Conservation (phyloP, 2,113 vertebrate genomes). For the Rhombomys opimus region DNA sequence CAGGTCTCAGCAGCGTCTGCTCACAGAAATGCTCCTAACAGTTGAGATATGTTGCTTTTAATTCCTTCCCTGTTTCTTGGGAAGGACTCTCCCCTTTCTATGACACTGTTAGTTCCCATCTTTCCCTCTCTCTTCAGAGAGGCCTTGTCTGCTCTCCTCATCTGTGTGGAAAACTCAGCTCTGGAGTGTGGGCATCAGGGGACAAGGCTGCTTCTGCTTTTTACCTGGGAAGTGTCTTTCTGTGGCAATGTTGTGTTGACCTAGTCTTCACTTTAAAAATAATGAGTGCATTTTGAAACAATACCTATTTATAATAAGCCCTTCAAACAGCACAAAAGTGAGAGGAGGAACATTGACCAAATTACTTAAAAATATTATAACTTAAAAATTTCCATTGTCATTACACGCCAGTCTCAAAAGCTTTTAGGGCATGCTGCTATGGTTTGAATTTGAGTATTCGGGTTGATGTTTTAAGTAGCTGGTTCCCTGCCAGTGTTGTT, state of each 20-base stretch:
- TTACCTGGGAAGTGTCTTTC: neutral
- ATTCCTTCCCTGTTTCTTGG: neutral
- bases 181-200: neutral
- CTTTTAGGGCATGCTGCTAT: neutral
- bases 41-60: neutral
- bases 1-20: neutral
- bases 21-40: neutral
- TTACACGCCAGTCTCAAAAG: neutral
- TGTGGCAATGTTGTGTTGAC: neutral
- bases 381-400: constrained; percentile 54
- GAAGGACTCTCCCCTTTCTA: neutral
- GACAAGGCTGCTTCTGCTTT: neutral
- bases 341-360: constrained; percentile 35
- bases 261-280: constrained; percentile 45
- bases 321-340: constrained; percentile 8
- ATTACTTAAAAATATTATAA: constrained; percentile 26
- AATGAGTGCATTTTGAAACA: constrained; percentile 49
- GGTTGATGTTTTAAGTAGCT: neutral
- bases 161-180: neutral
- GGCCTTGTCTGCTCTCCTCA: too few relatives aligned
- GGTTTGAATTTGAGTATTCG: neutral
- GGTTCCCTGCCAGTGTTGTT: neutral
- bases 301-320: constrained; percentile 54
- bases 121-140: neutral
- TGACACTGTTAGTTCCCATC: neutral